Evolutionary conservation across 2,888 invertebrate species (phyloP), one percentile per base, ranked within the genome.

Genomic region (Hirtodrosophila histrioides): DNA sequence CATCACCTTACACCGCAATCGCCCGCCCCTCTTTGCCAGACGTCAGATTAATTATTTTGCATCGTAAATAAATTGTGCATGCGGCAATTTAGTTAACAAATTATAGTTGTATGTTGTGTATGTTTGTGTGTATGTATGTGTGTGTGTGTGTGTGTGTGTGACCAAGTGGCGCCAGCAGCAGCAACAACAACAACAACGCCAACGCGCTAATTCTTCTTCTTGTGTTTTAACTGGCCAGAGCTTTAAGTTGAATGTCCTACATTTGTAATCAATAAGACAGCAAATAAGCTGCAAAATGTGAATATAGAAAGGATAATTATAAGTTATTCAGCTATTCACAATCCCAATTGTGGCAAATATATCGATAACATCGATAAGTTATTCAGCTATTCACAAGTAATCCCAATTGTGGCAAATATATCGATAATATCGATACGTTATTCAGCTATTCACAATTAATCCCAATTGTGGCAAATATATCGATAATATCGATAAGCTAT

Each of bases 81-180:
- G 70, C 70, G 67, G 75, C 76, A 77, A 77, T 76, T 77, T 76
- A 64, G 76, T 69, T 68, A 75, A 79, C 80, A 75, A 80, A 77
- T 72, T 80, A 80, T 53, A 69, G 50, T 55, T 41, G 41, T 54
- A 50, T 29, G 36, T 48, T 48, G 9, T 49, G 49, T 37, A 29
- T 37, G 61, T 62, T 45, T 68, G 33, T 33, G 43, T 71, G 69
- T 17, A 2, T 41, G 41, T 56, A 50, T 29, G 36, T 48, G 17
- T 17, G 17, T 17, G 17, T 48, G 9, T 49, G 49, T 37, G 35
- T 37, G 61, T 62, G 49, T 68, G 33, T 33, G 43, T 71, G 69
- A 33, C 76, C 64, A 70, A 76, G 57, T 63, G 72, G 67, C 77
- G 72, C 77, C 77, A 71, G 37, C 60, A 39, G 40, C 77, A 71